Percentiles rank a stretch among this genome's conserved stretches.
These are phyloP conservation scores for Charanyca ferruginea DNA, from an alignment of 2,888 invertebrate species.

Conservation along the genomic window DNA sequence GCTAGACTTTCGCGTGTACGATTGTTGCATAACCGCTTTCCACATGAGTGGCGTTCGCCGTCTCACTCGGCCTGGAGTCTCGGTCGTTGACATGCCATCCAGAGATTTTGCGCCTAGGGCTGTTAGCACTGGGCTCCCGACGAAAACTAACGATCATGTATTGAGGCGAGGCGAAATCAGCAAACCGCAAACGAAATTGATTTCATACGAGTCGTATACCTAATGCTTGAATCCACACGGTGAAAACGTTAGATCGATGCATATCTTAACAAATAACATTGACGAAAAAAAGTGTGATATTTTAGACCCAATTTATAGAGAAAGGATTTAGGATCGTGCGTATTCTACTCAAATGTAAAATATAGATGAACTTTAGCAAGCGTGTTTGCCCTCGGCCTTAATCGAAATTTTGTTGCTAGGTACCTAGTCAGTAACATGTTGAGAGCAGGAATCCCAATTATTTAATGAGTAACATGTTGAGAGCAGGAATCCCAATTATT, in stretches of 20 bases:
- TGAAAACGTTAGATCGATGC: not conserved
- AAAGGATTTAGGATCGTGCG: not conserved
- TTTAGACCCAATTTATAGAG: not conserved
- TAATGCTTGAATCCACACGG: not conserved
- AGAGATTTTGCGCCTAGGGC: slow-evolving; percentile 77
- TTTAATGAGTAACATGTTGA: slow-evolving; percentile 10
- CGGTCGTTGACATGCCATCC: slow-evolving; percentile 86
- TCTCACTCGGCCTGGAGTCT: slow-evolving; percentile 83
- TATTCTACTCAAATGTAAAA: slow-evolving; percentile 1
- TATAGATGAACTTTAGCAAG: slow-evolving; percentile 1
- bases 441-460: slow-evolving; percentile 21
- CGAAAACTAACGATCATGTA: slow-evolving; percentile 43
- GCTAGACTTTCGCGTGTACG: slow-evolving; percentile 85
- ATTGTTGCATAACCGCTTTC: slow-evolving; percentile 89
- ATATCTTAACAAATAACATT: not conserved
- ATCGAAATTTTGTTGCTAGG: not conserved
- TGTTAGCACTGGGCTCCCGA: slow-evolving; percentile 47
- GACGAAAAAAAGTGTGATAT: not conserved
- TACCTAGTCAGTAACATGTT: slow-evolving; percentile 5
- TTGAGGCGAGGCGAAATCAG: slow-evolving; percentile 18
- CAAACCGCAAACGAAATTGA: slow-evolving; percentile 34
- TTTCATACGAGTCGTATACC: slow-evolving; percentile 9
- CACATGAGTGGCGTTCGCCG: slow-evolving; percentile 84
- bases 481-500: slow-evolving; percentile 26
- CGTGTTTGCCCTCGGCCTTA: not conserved